Percentiles rank a stretch among this genome's conserved stretches.
These are phyloP conservation scores for Apus apus DNA, from an alignment of 2,113 vertebrate genomes.

Conservation along the genomic window DNA sequence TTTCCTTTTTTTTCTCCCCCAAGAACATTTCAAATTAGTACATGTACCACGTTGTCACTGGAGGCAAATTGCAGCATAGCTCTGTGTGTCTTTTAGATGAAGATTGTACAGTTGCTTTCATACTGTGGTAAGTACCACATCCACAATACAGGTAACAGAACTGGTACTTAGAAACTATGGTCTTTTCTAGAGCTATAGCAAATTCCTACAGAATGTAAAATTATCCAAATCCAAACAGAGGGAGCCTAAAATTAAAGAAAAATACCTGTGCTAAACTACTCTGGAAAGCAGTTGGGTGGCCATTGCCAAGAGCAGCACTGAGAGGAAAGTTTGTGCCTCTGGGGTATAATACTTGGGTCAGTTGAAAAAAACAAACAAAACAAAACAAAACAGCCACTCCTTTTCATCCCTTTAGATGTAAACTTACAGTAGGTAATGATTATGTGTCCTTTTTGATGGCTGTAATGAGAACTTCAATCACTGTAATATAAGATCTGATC, in stretches of 20 bases:
- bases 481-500: slow-evolving; percentile 89
- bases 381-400: neutral
- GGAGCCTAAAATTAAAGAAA: neutral
- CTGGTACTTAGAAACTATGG: slow-evolving; percentile 69
- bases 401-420: slow-evolving; percentile 83
- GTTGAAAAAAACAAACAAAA: slow-evolving; percentile 49
- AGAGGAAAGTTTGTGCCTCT: slow-evolving; percentile 68
- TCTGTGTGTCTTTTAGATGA: slow-evolving; percentile 74
- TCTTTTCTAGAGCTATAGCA: slow-evolving; percentile 49
- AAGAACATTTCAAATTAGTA: slow-evolving; percentile 66
- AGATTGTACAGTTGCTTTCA: slow-evolving; percentile 64
- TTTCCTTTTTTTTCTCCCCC: slow-evolving; percentile 35
- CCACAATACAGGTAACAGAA: slow-evolving; percentile 69
- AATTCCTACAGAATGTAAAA: slow-evolving; percentile 53
- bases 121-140: slow-evolving; percentile 80
- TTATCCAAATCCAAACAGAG: slow-evolving; percentile 19
- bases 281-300: slow-evolving; percentile 53
- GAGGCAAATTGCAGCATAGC: slow-evolving; percentile 76
- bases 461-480: slow-evolving; percentile 93
- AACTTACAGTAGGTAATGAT: slow-evolving; percentile 89
- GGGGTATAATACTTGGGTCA: slow-evolving; percentile 69
- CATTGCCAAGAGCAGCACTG: slow-evolving; percentile 40
- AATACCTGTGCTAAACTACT: slow-evolving; percentile 49
- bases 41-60: slow-evolving; percentile 48
- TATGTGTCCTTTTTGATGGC: slow-evolving; percentile 91